Conservation (phyloP, 2,797 vertebrate species). For the Cyclura pinguis region DNA sequence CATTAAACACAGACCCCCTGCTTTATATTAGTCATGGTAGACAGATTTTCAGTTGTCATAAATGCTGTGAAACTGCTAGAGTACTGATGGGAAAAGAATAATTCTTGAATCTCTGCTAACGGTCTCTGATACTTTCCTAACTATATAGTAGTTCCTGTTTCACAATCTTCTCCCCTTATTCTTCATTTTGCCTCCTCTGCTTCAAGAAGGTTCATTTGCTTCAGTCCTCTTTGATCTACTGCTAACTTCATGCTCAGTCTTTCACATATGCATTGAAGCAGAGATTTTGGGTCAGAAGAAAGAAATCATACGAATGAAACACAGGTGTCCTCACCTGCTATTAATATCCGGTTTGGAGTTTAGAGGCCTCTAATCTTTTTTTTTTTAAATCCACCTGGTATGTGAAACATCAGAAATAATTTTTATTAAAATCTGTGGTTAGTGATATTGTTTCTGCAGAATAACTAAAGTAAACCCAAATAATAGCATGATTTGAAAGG, state of each 20-base stretch:
- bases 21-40: not conserved
- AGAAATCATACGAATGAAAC: constrained; percentile 27
- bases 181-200: not conserved
- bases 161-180: not conserved
- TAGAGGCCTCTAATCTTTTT: constrained; percentile 1
- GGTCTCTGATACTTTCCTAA: no score
- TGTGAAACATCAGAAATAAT: constrained; percentile 23
- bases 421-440: constrained; percentile 37
- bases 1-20: not conserved
- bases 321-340: constrained; percentile 33
- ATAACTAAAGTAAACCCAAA: constrained; percentile 15
- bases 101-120: not conserved
- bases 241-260: not conserved
- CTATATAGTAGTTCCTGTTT: not conserved
- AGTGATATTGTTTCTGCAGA: constrained; percentile 27
- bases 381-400: constrained; percentile 26
- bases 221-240: not conserved
- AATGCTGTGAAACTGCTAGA: constrained; percentile 1
- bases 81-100: not conserved
- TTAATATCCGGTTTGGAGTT: constrained; percentile 47
- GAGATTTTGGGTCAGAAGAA: not conserved
- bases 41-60: not conserved
- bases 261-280: not conserved
- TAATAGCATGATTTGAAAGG: constrained; percentile 23
- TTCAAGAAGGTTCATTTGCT: not conserved